Evolutionary conservation across 2,797 vertebrate genomes (phyloP).

Genomic region (Psittacula echo): DNA sequence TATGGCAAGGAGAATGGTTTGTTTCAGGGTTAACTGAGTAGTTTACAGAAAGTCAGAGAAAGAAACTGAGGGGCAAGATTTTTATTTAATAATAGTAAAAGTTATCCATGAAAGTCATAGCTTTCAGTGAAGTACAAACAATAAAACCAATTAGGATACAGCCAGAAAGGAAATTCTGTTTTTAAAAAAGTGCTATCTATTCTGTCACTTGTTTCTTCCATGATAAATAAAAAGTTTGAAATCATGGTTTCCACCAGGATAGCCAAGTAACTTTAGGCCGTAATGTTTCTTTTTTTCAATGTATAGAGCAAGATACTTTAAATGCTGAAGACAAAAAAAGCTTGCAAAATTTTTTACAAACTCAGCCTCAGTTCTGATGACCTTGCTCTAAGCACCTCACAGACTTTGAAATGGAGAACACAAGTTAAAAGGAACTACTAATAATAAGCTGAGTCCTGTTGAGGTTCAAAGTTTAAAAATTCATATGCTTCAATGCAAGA

Average conservation of each 20-base stretch:
- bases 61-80: neutral
- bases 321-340: neutral
- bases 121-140: neutral
- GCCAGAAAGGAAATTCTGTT: neutral
- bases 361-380: neutral
- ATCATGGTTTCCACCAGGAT: neutral
- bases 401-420: neutral
- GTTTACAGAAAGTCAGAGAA: neutral
- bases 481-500: neutral
- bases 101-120: neutral
- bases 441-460: neutral
- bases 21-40: neutral
- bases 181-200: neutral
- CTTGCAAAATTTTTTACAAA: neutral
- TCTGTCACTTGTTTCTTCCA: neutral
- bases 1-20: neutral
- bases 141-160: neutral
- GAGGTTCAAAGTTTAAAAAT: neutral
- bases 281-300: neutral
- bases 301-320: neutral
- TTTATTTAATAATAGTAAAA: neutral
- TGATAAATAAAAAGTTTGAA: neutral
- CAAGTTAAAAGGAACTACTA: neutral
- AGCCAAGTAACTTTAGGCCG: neutral
- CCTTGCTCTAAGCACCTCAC: neutral